Conservation (phyloP, 2,797 vertebrate genomes). For the Chanos chanos region DNA sequence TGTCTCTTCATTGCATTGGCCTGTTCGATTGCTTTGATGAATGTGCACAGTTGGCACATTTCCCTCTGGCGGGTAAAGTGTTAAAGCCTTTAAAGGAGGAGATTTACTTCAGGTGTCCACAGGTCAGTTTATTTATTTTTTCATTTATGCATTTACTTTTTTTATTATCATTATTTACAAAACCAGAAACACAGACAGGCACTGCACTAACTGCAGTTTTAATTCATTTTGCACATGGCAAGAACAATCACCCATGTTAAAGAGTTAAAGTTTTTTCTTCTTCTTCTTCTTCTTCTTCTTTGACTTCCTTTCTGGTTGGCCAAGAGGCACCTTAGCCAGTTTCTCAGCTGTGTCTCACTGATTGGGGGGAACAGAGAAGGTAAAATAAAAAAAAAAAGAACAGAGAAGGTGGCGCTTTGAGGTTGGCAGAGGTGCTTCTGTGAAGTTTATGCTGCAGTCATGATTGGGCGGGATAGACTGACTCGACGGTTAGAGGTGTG, state of each 20-base stretch:
- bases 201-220: too few species aligned
- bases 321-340: not conserved
- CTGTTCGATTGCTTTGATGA: not conserved
- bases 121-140: too few species aligned
- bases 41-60: not conserved
- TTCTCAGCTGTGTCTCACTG: not conserved
- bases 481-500: slow-evolving; percentile 43
- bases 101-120: not conserved
- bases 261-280: too few species aligned
- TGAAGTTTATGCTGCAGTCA: slow-evolving; percentile 22
- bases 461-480: slow-evolving; percentile 30
- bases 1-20: slow-evolving; percentile 10
- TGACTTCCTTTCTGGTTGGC: slow-evolving; percentile 12
- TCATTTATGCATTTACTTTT: too few species aligned
- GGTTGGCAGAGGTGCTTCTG: slow-evolving; percentile 32
- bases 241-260: too few species aligned
- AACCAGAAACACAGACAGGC: too few species aligned
- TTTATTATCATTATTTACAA: too few species aligned
- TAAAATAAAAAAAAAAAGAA: too few species aligned
- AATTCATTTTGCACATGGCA: too few species aligned
- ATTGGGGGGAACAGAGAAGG: slow-evolving; percentile 17
- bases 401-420: too few species aligned
- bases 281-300: slow-evolving; percentile 18
- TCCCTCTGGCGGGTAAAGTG: too few species aligned
- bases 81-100: not conserved